Base-by-base conservation (phyloP, 2,113 vertebrate species). In the Actenoides hombroni region DNA sequence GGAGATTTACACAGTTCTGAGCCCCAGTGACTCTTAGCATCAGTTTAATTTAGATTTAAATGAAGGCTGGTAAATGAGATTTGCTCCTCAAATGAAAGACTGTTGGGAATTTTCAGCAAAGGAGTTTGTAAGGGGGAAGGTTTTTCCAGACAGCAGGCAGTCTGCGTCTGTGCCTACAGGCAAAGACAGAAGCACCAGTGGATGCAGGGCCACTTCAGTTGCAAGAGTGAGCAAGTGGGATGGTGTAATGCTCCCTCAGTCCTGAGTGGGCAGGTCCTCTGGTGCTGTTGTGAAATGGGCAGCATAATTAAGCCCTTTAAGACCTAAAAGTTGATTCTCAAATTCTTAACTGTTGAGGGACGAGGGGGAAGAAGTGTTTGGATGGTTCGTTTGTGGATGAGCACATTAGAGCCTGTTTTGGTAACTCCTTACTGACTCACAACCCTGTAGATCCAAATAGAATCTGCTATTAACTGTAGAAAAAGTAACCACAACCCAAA, bases 31-130 rank as follows among this genome's bases (percentile, higher is more conserved):
- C 94, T 96, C 90, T 61, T 74, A 80, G n/a, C 83, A 85, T 83
- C 69, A 44, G 44, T 95, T 89, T 96, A 92, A 92, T 94, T 96
- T 94, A 92, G 95, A 91, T 94, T 96, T 84, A 92, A 94, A 83
- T 92, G 92, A 94, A 96, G 88, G 80, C 56, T 96, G 88, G 85
- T 95, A 96, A 95, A 92, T 95, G 90, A 94, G 92, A 73, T 84
- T 83, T 88, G 77, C 64, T 92, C 61, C 67, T 69, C 40, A 1
- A 65, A 9, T 23, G 73, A 90, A 70, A 87, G 88, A 71, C 92
- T 69, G 70, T 89, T 88, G 95, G 95, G 91, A 95, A 87, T 95
- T 89, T 90, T 87, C 88, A 89, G 86, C 65, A 10, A 33, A 90
- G 92, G 59, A 89, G 80, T 92, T 84, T 54, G 48, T 46, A 59